Evolutionary conservation across 2,113 vertebrate genomes (phyloP).

Genomic region (Hippocampus mohnikei): DNA sequence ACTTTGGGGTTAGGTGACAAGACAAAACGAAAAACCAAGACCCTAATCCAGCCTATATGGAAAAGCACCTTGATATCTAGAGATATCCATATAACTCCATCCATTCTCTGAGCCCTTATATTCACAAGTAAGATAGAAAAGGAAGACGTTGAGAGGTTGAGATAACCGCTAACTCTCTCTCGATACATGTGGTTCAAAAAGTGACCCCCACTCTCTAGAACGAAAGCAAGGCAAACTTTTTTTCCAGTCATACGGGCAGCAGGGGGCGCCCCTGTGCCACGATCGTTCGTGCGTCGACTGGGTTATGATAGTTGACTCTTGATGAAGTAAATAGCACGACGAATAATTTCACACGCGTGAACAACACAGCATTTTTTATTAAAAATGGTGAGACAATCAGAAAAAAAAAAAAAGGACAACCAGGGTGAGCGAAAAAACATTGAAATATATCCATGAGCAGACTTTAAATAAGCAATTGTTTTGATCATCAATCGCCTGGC

Average conservation of each 20-base stretch:
- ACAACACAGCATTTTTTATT: conserved; percentile 74
- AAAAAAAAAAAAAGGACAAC: conserved; percentile 78
- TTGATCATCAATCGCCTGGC: conserved; percentile 64
- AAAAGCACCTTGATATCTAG: too few relatives aligned
- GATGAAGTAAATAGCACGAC: not conserved
- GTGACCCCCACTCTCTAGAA: not conserved
- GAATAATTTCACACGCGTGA: conserved; percentile 15
- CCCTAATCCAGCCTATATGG: too few relatives aligned
- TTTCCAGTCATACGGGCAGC: conserved; percentile 13
- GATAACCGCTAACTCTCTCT: not conserved
- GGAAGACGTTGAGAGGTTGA: not conserved
- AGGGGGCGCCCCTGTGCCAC: conserved; percentile 59
- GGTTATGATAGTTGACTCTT: not conserved
- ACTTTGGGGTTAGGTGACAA: too few relatives aligned
- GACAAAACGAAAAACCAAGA: too few relatives aligned
- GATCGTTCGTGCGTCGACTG: not conserved
- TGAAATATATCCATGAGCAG: conserved; percentile 58
- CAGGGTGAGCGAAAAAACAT: conserved; percentile 84
- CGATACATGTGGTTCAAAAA: not conserved
- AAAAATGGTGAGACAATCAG: conserved; percentile 86
- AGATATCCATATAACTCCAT: too few relatives aligned
- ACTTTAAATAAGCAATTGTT: conserved; percentile 69
- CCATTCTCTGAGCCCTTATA: too few relatives aligned
- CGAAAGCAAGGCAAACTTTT: not conserved
- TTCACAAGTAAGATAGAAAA: not conserved